These are phyloP conservation scores for Actinopyga echinites DNA, from an alignment of 53 echinoderm and acorn worm genomes.

Conservation along the genomic window DNA sequence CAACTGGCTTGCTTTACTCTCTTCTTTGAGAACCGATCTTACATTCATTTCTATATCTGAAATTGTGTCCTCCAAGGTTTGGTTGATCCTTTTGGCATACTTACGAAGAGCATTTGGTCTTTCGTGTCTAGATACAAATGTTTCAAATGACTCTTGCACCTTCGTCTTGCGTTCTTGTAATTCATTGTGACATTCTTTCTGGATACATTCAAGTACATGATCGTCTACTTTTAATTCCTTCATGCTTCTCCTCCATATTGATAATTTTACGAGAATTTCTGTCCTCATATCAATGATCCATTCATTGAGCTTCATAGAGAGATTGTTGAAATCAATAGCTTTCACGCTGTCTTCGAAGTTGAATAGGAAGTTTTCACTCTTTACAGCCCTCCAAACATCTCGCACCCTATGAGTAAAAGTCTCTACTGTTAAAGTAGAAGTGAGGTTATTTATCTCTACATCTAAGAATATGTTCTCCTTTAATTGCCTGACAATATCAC, in stretches of 20 bases:
- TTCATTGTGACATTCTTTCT: not conserved
- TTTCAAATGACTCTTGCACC: not conserved
- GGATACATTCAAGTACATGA: not conserved
- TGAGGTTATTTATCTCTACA: not conserved
- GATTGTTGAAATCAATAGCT: slow-evolving; percentile 15
- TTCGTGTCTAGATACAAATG: not conserved
- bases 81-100: not conserved
- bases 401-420: slow-evolving; percentile 11
- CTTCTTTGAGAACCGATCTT: not conserved
- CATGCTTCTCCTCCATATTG: not conserved
- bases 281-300: slow-evolving; percentile 15
- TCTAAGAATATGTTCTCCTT: not conserved
- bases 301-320: not conserved
- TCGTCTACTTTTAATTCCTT: not conserved
- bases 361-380: slow-evolving; percentile 3
- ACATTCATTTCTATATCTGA: not conserved
- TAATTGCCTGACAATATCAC: not conserved
- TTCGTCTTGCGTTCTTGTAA: not conserved
- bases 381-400: slow-evolving; percentile 11
- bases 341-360: slow-evolving; percentile 13
- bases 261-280: not conserved
- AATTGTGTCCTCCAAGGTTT: not conserved
- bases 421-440: not conserved
- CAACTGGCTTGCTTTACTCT: not conserved
- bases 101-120: not conserved